Evolutionary conservation across 1,140 invertebrate genomes (phyloP).

Genomic region (Vollenhovia emeryi): DNA sequence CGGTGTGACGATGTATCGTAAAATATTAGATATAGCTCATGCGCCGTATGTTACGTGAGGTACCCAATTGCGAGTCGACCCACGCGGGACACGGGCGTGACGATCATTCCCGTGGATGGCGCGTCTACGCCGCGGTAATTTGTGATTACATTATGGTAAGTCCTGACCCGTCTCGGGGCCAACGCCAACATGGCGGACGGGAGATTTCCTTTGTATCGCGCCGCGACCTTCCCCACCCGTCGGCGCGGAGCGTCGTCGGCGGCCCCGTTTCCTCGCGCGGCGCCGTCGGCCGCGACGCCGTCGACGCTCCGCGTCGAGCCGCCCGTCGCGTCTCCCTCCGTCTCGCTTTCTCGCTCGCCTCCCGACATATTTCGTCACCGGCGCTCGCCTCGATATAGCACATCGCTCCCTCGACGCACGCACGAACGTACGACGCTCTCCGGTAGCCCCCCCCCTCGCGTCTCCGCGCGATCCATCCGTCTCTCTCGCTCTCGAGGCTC

Average conservation of each 20-base stretch:
- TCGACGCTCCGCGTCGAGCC: background rate
- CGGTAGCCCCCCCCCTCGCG: background rate
- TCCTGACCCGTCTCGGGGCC: constrained; percentile 78
- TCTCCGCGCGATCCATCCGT: too few relatives aligned
- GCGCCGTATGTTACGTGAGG: constrained; percentile 85
- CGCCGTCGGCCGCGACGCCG: background rate
- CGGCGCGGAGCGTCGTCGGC: constrained; percentile 29
- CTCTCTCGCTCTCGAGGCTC: too few relatives aligned
- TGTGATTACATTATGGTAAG: constrained; percentile 89
- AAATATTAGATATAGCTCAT: constrained; percentile 85
- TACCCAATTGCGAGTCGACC: constrained; percentile 84
- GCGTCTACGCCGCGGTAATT: constrained; percentile 84
- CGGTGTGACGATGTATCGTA: constrained; percentile 84
- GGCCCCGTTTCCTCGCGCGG: background rate
- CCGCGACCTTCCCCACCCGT: constrained; percentile 6
- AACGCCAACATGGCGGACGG: constrained; percentile 87
- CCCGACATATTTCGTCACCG: constrained; percentile 9
- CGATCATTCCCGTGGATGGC: constrained; percentile 85
- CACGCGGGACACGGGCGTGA: constrained; percentile 79
- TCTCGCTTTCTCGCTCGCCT: too few relatives aligned
- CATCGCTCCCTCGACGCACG: background rate
- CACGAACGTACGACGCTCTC: background rate
- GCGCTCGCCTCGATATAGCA: background rate
- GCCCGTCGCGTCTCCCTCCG: background rate
- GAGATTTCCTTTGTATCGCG: constrained; percentile 85